Base-by-base conservation (phyloP, 1,140 invertebrate species). In the Dendroctonus ponderosae region DNA sequence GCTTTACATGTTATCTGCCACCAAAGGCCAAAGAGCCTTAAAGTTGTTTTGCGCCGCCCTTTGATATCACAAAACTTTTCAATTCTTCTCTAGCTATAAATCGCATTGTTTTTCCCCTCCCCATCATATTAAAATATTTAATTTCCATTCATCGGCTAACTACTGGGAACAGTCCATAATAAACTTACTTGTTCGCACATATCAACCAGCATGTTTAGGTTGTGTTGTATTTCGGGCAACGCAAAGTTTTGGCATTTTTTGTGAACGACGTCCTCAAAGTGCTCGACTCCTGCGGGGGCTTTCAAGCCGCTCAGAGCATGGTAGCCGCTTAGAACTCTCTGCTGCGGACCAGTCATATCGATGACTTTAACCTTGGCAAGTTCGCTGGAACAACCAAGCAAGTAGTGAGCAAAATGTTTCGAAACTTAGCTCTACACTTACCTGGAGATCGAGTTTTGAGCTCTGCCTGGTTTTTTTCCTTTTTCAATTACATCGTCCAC, bases 281-380 rank as follows among this genome's bases (percentile, higher is more conserved):
- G 80, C 65, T 86, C 83, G 67, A 85, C 85, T 6, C 80, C 78
- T 66, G 77, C 79, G 12, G 83, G 71, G 72, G 84, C 70, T 81
- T 86, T 80, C 84, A 85, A 77, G 85, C 84, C 78, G 84, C 83
- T 78, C 79, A 82, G 89, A 0, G 96, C 94, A 81, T 97, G 94
- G 78, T 98, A 98, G 9, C 96, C 94, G 78, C 93, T 94, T 0
- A 99, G 83, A 41, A 99, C 91, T 72, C 93, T 85, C 75, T 94
- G 90, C 78, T 98, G 93, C 0, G 92, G 93, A 4, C 96, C 97
- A 43, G 96, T 98, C 94, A 99, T 95, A 78, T 99, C 97, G 67
- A 99, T 99, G 6, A 99, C 96, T 76, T 98, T 96, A n/a, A 96
- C 93, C 77, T 91, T 93, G 50, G 87, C 86, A 50, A 92, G 79